phyloP scores from a whole-genome alignment of 2,797 vertebrate genomes.

The Micrastur ruficollis region DNA sequence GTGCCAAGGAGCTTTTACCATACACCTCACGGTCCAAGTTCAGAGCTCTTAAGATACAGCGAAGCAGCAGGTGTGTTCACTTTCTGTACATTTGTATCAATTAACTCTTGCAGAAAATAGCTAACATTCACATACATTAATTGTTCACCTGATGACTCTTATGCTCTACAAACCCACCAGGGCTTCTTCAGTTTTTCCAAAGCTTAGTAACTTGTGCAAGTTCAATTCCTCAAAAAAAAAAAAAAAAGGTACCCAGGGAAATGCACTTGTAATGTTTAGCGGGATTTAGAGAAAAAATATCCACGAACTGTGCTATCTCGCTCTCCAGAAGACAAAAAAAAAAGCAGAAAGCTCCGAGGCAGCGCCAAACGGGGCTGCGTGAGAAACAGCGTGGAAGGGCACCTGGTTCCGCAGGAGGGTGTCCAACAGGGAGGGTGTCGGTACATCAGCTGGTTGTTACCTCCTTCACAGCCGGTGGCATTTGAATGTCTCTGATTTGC shows the following conservation, averaged over 20 bases:
- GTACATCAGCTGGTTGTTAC: neutral
- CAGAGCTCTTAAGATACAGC: neutral
- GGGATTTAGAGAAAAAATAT: neutral
- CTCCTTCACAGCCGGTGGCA: neutral
- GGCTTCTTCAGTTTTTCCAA: neutral
- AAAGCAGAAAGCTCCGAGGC: neutral
- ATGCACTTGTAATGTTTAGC: neutral
- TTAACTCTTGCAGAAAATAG: slow-evolving; percentile 49
- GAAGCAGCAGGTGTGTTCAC: neutral
- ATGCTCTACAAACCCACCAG: neutral
- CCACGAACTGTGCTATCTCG: neutral
- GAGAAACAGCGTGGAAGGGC: neutral
- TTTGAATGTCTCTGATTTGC: neutral
- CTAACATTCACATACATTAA: neutral
- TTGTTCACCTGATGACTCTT: neutral
- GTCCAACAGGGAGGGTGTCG: neutral
- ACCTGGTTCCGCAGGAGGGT: neutral
- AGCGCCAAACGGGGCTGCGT: neutral
- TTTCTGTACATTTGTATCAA: slow-evolving; percentile 10
- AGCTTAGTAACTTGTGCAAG: neutral
- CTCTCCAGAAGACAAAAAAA: neutral
- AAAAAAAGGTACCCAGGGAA: neutral
- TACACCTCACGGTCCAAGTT: neutral
- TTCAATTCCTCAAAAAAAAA: neutral
- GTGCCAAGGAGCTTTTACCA: neutral